Percentiles rank a stretch among this genome's conserved stretches.
These are phyloP conservation scores for Amphiduros pacificus DNA, from an alignment of 2,888 invertebrate genomes.

Conservation along the genomic window DNA sequence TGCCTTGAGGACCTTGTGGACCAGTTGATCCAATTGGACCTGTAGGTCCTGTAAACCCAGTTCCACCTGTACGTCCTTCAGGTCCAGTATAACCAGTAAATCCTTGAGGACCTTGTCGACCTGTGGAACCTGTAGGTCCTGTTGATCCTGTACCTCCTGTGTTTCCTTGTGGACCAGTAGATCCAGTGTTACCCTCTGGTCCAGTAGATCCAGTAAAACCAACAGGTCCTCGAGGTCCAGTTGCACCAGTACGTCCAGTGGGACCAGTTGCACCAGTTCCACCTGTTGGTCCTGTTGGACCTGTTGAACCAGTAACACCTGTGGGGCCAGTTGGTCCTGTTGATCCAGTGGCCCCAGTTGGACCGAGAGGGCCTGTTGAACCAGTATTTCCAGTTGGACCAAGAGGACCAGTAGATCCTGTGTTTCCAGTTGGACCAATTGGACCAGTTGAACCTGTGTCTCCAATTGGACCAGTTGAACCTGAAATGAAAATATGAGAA, in stretches of 20 bases:
- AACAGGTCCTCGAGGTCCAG: slow-evolving; percentile 11
- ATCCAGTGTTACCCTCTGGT: slow-evolving; percentile 7
- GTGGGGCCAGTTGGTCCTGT: slow-evolving; percentile 4
- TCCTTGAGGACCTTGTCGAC: slow-evolving; percentile 2
- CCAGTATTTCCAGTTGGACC: slow-evolving; percentile 8
- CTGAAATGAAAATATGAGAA: background rate
- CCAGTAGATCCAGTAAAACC: slow-evolving; percentile 15
- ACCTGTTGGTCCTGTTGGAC: slow-evolving; percentile 16
- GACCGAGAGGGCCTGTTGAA: background rate
- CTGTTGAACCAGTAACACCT: slow-evolving; percentile 5
- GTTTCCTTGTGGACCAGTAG: slow-evolving; percentile 8
- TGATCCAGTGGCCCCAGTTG: slow-evolving; percentile 9
- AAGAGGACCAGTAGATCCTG: background rate
- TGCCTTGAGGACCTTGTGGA: slow-evolving; percentile 16
- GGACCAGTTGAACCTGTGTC: slow-evolving; percentile 9
- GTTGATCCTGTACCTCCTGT: slow-evolving; percentile 18
- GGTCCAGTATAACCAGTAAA: background rate
- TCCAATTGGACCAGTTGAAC: slow-evolving; percentile 11
- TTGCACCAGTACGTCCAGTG: slow-evolving; percentile 7
- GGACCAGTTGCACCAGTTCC: slow-evolving; percentile 3
- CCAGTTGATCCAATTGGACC: slow-evolving; percentile 11
- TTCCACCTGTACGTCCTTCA: slow-evolving; percentile 14
- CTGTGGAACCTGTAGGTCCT: slow-evolving; percentile 16
- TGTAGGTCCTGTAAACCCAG: slow-evolving; percentile 3
- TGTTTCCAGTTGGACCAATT: background rate